Conservation (phyloP, 2,888 invertebrate species). For the Paralinhomoeus sp. region DNA sequence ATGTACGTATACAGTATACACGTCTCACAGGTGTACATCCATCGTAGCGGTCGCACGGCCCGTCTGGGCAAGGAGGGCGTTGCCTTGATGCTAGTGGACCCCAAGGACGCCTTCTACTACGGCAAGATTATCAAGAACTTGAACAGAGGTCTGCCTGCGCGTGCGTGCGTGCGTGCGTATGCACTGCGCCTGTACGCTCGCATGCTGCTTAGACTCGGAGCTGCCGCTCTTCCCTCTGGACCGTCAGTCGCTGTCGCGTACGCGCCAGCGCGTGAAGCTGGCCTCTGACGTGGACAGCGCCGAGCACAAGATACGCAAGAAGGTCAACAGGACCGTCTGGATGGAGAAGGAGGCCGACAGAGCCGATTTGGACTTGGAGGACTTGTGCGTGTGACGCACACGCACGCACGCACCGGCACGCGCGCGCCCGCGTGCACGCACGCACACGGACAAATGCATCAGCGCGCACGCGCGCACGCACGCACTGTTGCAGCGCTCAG, state of each 20-base stretch:
- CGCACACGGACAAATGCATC: no score
- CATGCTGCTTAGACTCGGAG: constrained; percentile 64
- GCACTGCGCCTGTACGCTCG: no score
- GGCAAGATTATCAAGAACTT: constrained; percentile 57
- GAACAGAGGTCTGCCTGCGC: constrained; percentile 45
- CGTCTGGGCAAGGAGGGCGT: constrained; percentile 65
- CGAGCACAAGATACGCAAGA: constrained; percentile 38
- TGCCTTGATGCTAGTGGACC: constrained; percentile 70
- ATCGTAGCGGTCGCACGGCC: constrained; percentile 86
- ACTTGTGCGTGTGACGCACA: constrained; percentile 26
- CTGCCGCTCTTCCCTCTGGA: constrained; percentile 58
- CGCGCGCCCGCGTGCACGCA: no score
- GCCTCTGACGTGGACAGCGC: constrained; percentile 57
- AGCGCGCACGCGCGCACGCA: no score
- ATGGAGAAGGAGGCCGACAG: constrained; percentile 58
- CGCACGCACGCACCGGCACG: no score
- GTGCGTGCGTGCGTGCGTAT: no score
- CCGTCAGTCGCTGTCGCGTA: constrained; percentile 37
- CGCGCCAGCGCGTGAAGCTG: constrained; percentile 47
- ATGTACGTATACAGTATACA: no score
- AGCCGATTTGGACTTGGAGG: constrained; percentile 57
- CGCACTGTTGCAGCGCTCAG: no score
- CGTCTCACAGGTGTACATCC: constrained; percentile 68
- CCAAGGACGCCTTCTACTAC: constrained; percentile 51
- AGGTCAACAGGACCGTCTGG: constrained; percentile 44